phyloP scores from a whole-genome alignment of 1,140 invertebrate species.

The Battus philenor region DNA sequence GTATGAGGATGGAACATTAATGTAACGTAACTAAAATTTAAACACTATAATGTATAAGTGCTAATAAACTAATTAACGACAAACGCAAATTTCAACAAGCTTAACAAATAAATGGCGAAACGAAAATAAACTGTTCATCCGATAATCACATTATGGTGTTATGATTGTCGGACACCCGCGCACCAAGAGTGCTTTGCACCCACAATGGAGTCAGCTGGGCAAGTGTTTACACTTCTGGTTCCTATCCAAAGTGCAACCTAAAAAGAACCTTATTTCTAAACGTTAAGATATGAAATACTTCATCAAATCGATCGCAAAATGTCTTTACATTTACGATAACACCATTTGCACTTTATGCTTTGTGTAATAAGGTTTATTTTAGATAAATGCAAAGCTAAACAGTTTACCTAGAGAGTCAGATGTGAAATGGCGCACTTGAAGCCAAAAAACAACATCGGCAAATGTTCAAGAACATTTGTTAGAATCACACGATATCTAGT shows the following conservation, averaged over 20 bases:
- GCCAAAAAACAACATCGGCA: constrained; percentile 52
- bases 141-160: constrained; percentile 63
- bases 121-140: constrained; percentile 38
- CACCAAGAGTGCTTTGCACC: constrained; percentile 60
- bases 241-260: constrained; percentile 13
- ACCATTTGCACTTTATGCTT: constrained; percentile 7
- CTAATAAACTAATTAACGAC: not conserved
- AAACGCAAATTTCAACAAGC: not conserved
- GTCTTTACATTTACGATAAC: not conserved
- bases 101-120: constrained; percentile 1
- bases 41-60: too few species aligned
- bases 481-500: constrained; percentile 46
- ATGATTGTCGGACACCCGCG: constrained; percentile 56
- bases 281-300: constrained; percentile 10
- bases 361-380: constrained; percentile 23
- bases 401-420: constrained; percentile 22
- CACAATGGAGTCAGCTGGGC: constrained; percentile 56
- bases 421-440: constrained; percentile 49
- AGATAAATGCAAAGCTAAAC: constrained; percentile 5
- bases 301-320: not conserved
- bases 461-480: constrained; percentile 50
- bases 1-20: too few species aligned
- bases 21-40: too few species aligned
- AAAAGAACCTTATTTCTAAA: constrained; percentile 4
- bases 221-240: constrained; percentile 41